Conservation (phyloP, 2,113 vertebrate genomes). For the Campylomormyrus numenius region DNA sequence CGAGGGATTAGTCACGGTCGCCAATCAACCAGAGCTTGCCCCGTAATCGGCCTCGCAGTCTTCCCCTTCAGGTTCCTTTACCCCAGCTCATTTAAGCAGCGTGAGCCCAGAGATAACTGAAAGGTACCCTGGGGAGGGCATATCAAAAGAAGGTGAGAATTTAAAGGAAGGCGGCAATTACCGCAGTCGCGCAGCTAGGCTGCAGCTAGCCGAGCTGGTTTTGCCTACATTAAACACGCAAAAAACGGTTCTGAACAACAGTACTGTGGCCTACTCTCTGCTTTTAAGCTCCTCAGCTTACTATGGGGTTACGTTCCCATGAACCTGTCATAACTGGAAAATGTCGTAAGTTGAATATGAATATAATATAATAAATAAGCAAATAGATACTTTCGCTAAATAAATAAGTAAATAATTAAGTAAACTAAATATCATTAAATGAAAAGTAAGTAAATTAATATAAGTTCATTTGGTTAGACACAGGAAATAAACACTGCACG, state of each 20-base stretch:
- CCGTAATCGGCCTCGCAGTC: not conserved
- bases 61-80: not conserved
- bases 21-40: not conserved
- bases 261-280: not conserved
- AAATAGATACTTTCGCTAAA: not conserved
- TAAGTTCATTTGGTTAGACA: not conserved
- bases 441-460: not conserved
- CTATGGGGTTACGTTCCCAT: not conserved
- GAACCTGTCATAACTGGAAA: not conserved
- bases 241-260: not conserved
- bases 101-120: not conserved
- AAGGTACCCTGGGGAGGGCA: not conserved
- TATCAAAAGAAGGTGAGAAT: not conserved
- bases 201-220: not conserved
- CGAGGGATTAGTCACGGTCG: not conserved
- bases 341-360: not conserved
- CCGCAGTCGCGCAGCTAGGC: not conserved
- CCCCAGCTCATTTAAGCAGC: not conserved
- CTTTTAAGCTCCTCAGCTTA: not conserved
- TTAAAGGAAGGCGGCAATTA: not conserved
- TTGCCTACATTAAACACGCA: not conserved
- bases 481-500: not conserved
- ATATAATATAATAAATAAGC: not conserved
- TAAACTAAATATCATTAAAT: not conserved
- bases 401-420: not conserved